phyloP scores from a whole-genome alignment of 1,140 invertebrate species.

The Zaprionus ghesquierei region DNA sequence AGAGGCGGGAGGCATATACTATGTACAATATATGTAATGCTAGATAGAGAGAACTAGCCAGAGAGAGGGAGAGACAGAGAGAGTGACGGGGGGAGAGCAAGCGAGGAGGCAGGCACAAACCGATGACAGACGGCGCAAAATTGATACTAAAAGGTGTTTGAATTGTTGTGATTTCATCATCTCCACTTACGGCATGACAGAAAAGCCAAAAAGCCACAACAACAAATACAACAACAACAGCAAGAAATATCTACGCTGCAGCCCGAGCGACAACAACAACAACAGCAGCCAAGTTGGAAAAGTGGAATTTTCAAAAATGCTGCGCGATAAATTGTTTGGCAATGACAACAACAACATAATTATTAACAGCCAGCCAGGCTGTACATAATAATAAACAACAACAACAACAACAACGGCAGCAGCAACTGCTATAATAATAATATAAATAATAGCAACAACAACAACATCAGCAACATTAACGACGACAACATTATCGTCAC shows the following conservation, averaged over 20 bases:
- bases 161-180: conserved; percentile 81
- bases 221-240: conserved; percentile 27
- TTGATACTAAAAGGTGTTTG: conserved; percentile 80
- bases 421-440: conserved; percentile 49
- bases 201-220: conserved; percentile 65
- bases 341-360: conserved; percentile 75
- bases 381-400: conserved; percentile 66
- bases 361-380: conserved; percentile 39
- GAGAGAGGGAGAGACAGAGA: not conserved
- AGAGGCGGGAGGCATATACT: not conserved
- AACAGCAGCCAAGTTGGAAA: conserved; percentile 64
- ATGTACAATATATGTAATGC: not conserved
- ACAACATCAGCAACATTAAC: conserved; percentile 26
- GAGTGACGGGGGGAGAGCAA: not conserved
- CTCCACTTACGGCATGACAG: conserved; percentile 75
- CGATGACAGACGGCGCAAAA: conserved; percentile 67
- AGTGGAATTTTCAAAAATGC: conserved; percentile 73
- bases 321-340: conserved; percentile 51
- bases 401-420: conserved; percentile 11
- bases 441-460: conserved; percentile 52
- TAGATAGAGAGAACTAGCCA: not conserved
- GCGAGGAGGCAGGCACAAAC: not conserved
- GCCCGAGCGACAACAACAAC: conserved; percentile 12
- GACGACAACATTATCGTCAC: conserved; percentile 76
- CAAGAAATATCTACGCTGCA: conserved; percentile 3